Evolutionary conservation across 2,888 invertebrate species (phyloP).

Genomic region (Calameuta idolon): DNA sequence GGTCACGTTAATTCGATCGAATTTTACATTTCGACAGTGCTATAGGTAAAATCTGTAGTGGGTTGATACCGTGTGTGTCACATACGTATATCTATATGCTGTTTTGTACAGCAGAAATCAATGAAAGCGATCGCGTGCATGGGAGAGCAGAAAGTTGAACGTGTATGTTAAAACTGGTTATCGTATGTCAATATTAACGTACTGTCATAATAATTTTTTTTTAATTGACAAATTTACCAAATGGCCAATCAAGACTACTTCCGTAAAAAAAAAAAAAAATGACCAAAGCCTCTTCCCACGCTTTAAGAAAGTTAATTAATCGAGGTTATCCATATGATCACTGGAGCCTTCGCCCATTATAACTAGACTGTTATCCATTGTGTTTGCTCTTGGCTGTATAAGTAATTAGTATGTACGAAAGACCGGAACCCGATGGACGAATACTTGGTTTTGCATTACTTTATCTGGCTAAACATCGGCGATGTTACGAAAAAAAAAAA

Average conservation of each 20-base stretch:
- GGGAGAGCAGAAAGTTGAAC: not conserved
- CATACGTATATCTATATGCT: not conserved
- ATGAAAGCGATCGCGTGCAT: not conserved
- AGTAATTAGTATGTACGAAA: constrained; percentile 6
- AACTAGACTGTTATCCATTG: constrained; percentile 9
- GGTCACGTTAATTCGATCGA: not conserved
- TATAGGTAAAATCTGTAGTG: not conserved
- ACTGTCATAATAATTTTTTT: not conserved
- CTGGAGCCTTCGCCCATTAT: constrained; percentile 2
- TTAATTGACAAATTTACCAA: not conserved
- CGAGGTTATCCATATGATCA: not conserved
- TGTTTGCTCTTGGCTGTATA: not conserved
- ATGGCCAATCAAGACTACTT: not conserved
- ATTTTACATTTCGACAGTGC: not conserved
- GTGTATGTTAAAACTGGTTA: not conserved
- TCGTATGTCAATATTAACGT: not conserved
- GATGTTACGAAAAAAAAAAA: not conserved
- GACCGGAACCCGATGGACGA: constrained; percentile 3
- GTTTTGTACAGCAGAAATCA: not conserved
- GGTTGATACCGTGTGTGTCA: not conserved
- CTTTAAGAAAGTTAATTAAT: constrained; percentile 1
- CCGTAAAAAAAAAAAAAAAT: not conserved
- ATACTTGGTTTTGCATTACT: not conserved
- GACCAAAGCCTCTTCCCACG: not conserved
- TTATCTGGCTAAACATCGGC: not conserved